Evolutionary conservation across 2,113 vertebrate genomes (phyloP).

Genomic region (Chaetorhynchus papuensis): DNA sequence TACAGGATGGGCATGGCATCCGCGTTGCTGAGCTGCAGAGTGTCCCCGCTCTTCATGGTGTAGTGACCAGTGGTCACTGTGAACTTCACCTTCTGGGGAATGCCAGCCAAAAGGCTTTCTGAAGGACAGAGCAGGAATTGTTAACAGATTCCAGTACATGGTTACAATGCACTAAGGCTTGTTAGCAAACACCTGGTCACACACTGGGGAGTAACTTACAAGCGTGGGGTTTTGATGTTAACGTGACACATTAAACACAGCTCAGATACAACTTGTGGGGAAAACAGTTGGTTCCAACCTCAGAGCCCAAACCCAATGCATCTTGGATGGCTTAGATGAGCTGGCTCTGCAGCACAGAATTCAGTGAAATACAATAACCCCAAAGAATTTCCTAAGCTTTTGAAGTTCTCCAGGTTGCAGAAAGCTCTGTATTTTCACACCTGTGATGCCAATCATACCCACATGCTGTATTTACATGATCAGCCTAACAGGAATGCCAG

Average conservation of each 20-base stretch:
- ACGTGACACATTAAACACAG: not conserved
- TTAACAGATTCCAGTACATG: not conserved
- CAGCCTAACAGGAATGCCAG: not conserved
- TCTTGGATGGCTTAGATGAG: not conserved
- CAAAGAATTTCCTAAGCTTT: not conserved
- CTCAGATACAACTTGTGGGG: not conserved
- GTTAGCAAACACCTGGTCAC: not conserved
- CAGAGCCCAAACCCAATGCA: not conserved
- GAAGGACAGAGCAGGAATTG: not conserved
- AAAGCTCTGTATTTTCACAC: not conserved
- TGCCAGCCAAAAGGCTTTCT: conserved; percentile 93
- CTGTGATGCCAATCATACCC: not conserved
- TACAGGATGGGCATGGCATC: conserved; percentile 88
- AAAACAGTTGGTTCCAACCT: not conserved
- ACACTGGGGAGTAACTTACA: not conserved
- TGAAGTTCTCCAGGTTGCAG: not conserved
- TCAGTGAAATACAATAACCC: not conserved
- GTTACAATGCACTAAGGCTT: not conserved
- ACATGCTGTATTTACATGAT: not conserved
- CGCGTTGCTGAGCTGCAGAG: conserved; percentile 90
- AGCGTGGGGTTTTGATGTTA: not conserved
- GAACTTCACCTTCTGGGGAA: conserved; percentile 94
- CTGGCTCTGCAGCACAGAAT: not conserved
- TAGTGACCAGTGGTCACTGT: conserved; percentile 93
- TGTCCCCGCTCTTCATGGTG: conserved; percentile 85